Base-by-base conservation (phyloP, 2,113 vertebrate genomes). In the Toxotes jaculatrix region DNA sequence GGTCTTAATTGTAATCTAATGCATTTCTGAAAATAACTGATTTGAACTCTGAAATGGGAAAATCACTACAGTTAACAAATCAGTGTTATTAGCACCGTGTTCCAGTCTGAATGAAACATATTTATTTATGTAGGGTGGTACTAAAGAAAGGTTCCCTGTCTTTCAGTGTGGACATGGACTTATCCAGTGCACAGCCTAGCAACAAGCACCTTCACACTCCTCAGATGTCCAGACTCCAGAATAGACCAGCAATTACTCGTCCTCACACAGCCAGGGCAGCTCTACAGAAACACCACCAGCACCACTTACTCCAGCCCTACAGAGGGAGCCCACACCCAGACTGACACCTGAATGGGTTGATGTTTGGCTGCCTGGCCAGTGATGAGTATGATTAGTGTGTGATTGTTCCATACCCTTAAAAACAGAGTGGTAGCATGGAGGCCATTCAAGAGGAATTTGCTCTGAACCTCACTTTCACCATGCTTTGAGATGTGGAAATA, bases 201-300 rank as follows among this genome's bases (percentile, higher is more conserved):
- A 86, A 3, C 49, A 76, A 75, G n/a, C 89, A 88, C 23, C 40
- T 17, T 27, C 32, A 13, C 21, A 42, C 34, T 32, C 42, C 62
- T 13, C 88, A 85, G 59, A 57, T 14, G 59, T 91, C 90, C 0
- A 88, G 90, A 83, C 82, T 56, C 1, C 81, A 79, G 63, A 68
- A 71, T 16, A 89, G 88, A 49, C 74, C 74, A 7, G 31, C 16
- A 0, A 83, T 83, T 1, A 23, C 74, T 62, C 93, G 89, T 27
- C 92, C 93, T 49, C 90, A 93, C 83, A 93, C 94, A 23, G 87
- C 95, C 65, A 87, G 60, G 31, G 92, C 95, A 3, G 47, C 79
- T 23, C 86, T 96, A 7, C 95, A 92, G 88, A 92, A 93, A n/a
- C 80, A 93, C 32, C 91, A 93, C 40, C 88, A 53, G 78, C 90